phyloP scores from a whole-genome alignment of 1,140 invertebrate species.

The Heterodera schachtii region DNA sequence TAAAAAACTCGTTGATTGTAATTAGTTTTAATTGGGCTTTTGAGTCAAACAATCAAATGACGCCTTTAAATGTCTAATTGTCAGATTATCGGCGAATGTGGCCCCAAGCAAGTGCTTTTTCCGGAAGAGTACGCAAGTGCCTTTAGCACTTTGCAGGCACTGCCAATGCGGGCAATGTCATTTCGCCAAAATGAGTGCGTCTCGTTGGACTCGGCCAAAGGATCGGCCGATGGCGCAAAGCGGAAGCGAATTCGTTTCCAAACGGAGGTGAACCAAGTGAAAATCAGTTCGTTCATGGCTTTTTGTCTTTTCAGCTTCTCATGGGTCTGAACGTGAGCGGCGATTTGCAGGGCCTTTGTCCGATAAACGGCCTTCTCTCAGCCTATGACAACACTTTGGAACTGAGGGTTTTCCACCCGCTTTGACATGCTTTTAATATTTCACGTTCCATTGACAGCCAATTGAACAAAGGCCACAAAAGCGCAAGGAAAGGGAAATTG shows the following conservation, averaged over 20 bases:
- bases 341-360: constrained; percentile 36
- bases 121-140: constrained; percentile 17
- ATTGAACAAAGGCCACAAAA: neutral
- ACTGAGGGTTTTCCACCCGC: constrained; percentile 25
- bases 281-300: neutral
- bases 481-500: constrained; percentile 4
- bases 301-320: constrained; percentile 36
- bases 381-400: constrained; percentile 51
- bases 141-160: constrained; percentile 16
- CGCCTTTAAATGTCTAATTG: constrained; percentile 30
- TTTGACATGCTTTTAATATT: neutral
- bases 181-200: constrained; percentile 17
- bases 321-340: constrained; percentile 27
- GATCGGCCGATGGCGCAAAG: neutral
- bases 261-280: constrained; percentile 30
- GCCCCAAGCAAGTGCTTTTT: constrained; percentile 16
- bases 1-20: too few relatives aligned
- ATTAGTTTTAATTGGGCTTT: too few relatives aligned
- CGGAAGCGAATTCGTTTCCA: neutral
- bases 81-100: constrained; percentile 24
- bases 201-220: neutral
- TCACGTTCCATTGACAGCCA: neutral
- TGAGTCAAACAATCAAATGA: too few relatives aligned
- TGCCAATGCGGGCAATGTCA: neutral
- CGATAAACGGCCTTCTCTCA: constrained; percentile 42